These are phyloP conservation scores for Sturnus vulgaris DNA, from an alignment of 2,113 vertebrate species.

Conservation along the genomic window DNA sequence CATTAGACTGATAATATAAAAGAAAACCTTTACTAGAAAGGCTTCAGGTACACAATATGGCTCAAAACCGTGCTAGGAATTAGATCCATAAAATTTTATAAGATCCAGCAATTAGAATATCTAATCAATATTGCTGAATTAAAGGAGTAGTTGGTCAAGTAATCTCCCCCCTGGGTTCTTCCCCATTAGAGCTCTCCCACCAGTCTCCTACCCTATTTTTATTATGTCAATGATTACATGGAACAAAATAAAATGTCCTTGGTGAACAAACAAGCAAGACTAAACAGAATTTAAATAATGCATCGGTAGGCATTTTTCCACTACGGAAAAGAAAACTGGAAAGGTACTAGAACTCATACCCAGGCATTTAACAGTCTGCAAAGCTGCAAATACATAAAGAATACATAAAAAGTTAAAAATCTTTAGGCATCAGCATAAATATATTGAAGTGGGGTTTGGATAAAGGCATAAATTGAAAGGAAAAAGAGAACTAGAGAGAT, in stretches of 20 bases:
- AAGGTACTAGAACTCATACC: not conserved
- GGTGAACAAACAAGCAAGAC: not conserved
- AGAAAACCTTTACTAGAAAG: not conserved
- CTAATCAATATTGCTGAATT: not conserved
- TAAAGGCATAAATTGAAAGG: rapidly evolving
- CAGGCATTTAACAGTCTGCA: not conserved
- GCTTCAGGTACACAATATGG: not conserved
- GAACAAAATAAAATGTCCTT: not conserved
- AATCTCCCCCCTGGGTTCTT: not conserved
- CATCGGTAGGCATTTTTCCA: not conserved
- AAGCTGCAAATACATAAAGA: not conserved
- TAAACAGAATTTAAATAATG: not conserved
- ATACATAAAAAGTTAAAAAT: not conserved
- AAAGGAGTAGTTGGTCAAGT: not conserved
- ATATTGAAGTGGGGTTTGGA: not conserved
- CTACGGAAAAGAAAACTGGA: not conserved
- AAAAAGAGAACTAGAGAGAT: not conserved
- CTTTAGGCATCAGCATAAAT: not conserved
- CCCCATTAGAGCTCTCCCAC: not conserved
- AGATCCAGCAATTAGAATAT: not conserved
- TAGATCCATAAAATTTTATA: rapidly evolving
- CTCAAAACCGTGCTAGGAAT: rapidly evolving
- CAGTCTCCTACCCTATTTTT: no score
- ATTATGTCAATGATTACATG: not conserved
- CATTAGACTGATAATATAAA: not conserved